A percentile compares a stretch with the other conserved stretches of the same genome.
phyloP scores from a whole-genome alignment of 1,140 invertebrate genomes.

The Hylaeus volcanicus region DNA sequence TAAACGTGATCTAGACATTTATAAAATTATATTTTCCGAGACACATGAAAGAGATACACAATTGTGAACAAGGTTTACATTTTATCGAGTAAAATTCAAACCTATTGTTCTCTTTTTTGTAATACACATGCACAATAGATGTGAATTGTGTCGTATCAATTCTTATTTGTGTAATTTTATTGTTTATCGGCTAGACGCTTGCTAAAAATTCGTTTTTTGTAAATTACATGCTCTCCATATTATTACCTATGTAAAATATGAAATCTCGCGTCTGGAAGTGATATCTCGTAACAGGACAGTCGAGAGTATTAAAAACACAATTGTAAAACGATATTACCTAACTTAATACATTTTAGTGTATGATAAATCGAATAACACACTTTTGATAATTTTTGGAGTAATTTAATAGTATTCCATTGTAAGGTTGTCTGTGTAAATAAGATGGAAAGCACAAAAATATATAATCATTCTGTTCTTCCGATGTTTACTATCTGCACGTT shows the following conservation, averaged over 20 bases:
- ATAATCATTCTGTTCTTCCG: conserved; percentile 14
- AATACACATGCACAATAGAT: conserved; percentile 6
- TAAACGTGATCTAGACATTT: conserved; percentile 16
- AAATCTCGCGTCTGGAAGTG: background rate
- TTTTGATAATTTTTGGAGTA: background rate
- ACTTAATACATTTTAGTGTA: background rate
- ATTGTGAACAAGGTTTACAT: conserved; percentile 14
- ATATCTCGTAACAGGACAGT: background rate
- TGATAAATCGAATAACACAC: conserved; percentile 10
- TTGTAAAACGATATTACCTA: conserved; percentile 13
- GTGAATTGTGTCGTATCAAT: conserved; percentile 4
- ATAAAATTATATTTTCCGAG: conserved; percentile 31
- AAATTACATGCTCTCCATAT: conserved; percentile 4
- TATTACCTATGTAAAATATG: conserved; percentile 1
- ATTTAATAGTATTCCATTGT: conserved; percentile 11
- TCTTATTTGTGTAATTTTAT: conserved; percentile 13
- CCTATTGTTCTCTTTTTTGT: background rate
- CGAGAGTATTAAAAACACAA: conserved; percentile 21
- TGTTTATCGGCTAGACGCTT: background rate
- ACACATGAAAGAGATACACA: conserved; percentile 32
- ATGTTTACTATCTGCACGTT: conserved; percentile 56
- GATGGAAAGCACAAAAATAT: conserved; percentile 34
- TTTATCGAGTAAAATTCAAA: conserved; percentile 10
- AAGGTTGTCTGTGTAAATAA: conserved; percentile 29
- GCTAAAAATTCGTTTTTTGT: background rate